Evolutionary conservation across 2,888 invertebrate species (phyloP), one percentile per base, ranked within the genome.

Genomic region (Diplolepis rosae): DNA sequence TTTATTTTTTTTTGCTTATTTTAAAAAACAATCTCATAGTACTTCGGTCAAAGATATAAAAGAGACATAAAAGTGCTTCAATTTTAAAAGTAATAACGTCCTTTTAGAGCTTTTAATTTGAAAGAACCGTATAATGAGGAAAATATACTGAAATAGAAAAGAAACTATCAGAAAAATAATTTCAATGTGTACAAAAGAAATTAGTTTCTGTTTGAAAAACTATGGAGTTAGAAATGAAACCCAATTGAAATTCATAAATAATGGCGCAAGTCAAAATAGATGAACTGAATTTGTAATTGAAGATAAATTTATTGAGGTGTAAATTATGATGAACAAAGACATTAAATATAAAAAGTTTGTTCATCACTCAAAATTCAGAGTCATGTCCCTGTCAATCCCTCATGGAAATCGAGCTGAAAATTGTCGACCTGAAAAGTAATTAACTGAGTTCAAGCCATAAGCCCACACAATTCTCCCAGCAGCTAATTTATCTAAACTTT

Each of bases 401-500:
- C 71, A 48, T 66, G 45, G 18, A 45, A 18, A 9, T 3, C 1
- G 45, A 18, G 9, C 9, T 7, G 15, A 4, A 9, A 18, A 54
- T 54, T 52, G 68, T 71, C 68, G 65, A 51, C 73, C 56, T 68
- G 48, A 45, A 71, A 65, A 68, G 52, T 68, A 71, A 54, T 30
- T 72, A 56, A 65, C 61, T 69, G n/a, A n/a, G n/a, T 69, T 39
- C 45, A 45, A 70, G 35, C 69, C 69, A 30, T 69, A 65, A 56
- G 54, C 39, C 15, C 39, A 50, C 39, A 45, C 27, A 11, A 7
- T 30, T 45, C 51, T 27, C 24, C 50, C 65, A 69, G 24, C 27
- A 65, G 42, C 24, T 45, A 71, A 65, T 68, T 73, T 71, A 48
- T 71, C 71, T 51, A 65, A 68, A 69, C 69, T 65, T 69, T 69